A percentile compares a stretch with the other conserved stretches of the same genome.
Evolutionary conservation across 1,140 invertebrate genomes (phyloP).

Genomic region (Maconellicoccus hirsutus): DNA sequence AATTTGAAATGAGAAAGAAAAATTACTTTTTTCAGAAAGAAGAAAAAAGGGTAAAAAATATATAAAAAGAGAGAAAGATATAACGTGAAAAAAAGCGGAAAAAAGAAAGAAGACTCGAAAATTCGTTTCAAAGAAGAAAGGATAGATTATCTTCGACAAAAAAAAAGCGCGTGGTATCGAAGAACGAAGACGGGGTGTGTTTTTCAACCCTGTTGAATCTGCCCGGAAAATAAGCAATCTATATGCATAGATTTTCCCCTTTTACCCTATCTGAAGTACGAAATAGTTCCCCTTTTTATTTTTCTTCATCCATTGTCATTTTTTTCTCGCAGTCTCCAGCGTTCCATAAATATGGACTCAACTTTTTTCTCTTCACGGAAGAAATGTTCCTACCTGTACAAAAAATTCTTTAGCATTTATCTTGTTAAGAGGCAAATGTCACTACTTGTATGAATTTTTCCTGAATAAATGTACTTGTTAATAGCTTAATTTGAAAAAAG

Average conservation of each 20-base stretch:
- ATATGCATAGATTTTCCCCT: conserved; percentile 18
- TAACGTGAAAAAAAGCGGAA: not conserved
- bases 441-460: not conserved
- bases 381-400: not conserved
- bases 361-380: conserved; percentile 6
- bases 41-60: conserved; percentile 16
- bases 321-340: conserved; percentile 13
- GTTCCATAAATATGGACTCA: conserved; percentile 21
- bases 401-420: not conserved
- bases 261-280: conserved; percentile 8
- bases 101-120: conserved; percentile 15
- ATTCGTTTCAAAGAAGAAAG: conserved; percentile 20
- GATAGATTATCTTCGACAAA: conserved; percentile 17
- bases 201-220: conserved; percentile 21
- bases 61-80: conserved; percentile 6
- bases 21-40: conserved; percentile 12
- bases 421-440: not conserved
- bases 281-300: conserved; percentile 15
- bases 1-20: conserved; percentile 22
- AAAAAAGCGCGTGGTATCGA: conserved; percentile 15
- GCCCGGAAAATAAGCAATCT: conserved; percentile 22
- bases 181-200: conserved; percentile 6
- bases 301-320: conserved; percentile 22
- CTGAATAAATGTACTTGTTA: not conserved
- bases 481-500: no score